Evolutionary conservation across 2,888 invertebrate species (phyloP), one percentile per base, ranked within the genome.

Genomic region (Apeira syringaria): DNA sequence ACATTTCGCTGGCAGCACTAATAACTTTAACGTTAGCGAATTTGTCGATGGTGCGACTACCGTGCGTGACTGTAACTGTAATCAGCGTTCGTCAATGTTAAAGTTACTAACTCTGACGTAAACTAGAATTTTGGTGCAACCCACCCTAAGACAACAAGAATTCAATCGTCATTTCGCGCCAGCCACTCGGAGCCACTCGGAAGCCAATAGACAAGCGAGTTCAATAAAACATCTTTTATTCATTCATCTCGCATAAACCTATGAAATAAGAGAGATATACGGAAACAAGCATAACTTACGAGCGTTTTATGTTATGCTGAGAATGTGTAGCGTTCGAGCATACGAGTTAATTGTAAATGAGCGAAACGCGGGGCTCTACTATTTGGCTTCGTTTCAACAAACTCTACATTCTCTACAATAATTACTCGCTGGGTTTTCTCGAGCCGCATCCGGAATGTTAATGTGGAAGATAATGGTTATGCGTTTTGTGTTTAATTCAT

Each of bases 351-450:
- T 32, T 32, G 26, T 36, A 32, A 43, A 36, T 36, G 42, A 24
- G 9, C 37, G 32, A 8, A 37, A 32, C 43, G 37, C 18, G 44
- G 10, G n/a, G 9, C 32, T 20, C 37, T 10, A 31, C 20, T 22
- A 20, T 27, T 44, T 44, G 44, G 44, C 44, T 22, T 34, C 29
- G 29, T 29, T 44, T 44, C 44, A 44, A 38, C 43, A 32, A 37
- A 37, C 36, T 38, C 37, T 29, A 25, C 33, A 20, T 24, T 33
- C 37, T 43, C 38, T 38, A 30, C 33, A 18, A 38, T 33, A 38
- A 44, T 38, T 33, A 34, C 33, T 20, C 24, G 12, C 29, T 38
- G 25, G 38, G 26, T 34, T 34, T 29, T 32, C 32, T 33, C 22
- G 33, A 38, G 42, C 31, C 28, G 6, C 30, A 13, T 10, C 11